phyloP scores from a whole-genome alignment of 2,797 vertebrate species.

The Acipenser transmontanus region DNA sequence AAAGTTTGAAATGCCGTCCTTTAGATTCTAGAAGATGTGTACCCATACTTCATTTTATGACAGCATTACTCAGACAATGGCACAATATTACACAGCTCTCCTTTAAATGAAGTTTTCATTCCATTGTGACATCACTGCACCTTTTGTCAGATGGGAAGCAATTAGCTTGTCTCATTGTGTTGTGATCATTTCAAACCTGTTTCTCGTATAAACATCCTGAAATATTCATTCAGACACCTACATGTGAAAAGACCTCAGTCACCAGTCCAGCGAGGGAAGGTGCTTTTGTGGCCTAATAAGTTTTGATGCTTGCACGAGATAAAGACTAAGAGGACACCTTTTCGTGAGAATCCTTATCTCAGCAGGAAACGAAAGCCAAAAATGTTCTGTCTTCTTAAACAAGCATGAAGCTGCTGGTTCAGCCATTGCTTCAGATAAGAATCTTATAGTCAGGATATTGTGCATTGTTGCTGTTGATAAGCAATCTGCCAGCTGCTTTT shows the following conservation, averaged over 20 bases:
- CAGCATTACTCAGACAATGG: too few relatives aligned
- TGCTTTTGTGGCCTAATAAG: constrained; percentile 26
- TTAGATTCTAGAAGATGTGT: too few relatives aligned
- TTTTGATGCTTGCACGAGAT: constrained; percentile 23
- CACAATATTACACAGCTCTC: too few relatives aligned
- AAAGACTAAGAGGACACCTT: constrained; percentile 37
- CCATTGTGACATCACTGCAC: too few relatives aligned
- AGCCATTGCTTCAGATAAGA: constrained; percentile 38
- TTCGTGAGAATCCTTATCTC: constrained; percentile 63
- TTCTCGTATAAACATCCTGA: too few relatives aligned
- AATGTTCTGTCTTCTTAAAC: constrained; percentile 57
- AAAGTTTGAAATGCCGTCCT: too few relatives aligned
- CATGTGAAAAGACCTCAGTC: not conserved
- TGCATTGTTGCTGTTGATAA: constrained; percentile 25
- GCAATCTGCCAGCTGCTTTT: constrained; percentile 28
- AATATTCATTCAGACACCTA: too few relatives aligned
- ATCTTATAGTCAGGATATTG: constrained; percentile 51
- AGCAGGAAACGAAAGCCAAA: constrained; percentile 46
- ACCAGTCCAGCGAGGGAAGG: constrained; percentile 12
- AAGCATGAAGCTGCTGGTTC: constrained; percentile 57
- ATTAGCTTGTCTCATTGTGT: too few relatives aligned
- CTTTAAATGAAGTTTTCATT: too few relatives aligned
- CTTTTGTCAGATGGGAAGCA: too few relatives aligned
- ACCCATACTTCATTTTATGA: too few relatives aligned
- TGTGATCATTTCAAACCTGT: too few relatives aligned